Conservation (phyloP, 2,888 invertebrate species). For the Eubasilissa splendida region DNA sequence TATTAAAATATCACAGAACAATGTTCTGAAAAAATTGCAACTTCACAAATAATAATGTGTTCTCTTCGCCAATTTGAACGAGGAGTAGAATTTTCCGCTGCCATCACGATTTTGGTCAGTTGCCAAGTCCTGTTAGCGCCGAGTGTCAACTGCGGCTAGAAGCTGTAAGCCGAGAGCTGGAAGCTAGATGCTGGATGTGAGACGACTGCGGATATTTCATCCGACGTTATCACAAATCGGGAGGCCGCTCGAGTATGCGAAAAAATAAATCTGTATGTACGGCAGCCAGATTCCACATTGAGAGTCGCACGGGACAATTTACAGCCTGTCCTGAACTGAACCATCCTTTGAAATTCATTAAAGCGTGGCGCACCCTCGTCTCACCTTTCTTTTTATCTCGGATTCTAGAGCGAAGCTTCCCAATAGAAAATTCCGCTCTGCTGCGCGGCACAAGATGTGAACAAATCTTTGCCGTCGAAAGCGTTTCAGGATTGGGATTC, state of each 20-base stretch:
- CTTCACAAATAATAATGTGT: too few relatives aligned
- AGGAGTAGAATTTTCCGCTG: constrained; percentile 21
- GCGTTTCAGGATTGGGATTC: constrained; percentile 30
- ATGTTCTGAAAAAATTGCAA: too few relatives aligned
- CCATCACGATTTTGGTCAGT: constrained; percentile 38
- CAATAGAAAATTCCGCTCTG: constrained; percentile 53
- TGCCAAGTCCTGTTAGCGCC: constrained; percentile 41
- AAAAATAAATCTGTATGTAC: constrained; percentile 25
- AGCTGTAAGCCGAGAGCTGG: not conserved
- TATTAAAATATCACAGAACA: too few relatives aligned
- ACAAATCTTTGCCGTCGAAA: constrained; percentile 50
- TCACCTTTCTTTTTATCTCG: constrained; percentile 46
- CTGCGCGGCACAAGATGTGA: constrained; percentile 54
- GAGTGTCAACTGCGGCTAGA: constrained; percentile 25
- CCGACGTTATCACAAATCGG: constrained; percentile 15
- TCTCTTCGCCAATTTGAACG: not conserved
- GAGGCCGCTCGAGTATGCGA: constrained; percentile 7
- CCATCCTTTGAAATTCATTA: constrained; percentile 56
- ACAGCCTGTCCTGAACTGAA: constrained; percentile 46
- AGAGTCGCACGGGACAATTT: constrained; percentile 50
- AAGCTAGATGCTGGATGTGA: not conserved
- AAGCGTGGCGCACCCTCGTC: constrained; percentile 53
- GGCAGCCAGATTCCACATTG: constrained; percentile 34
- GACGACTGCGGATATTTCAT: not conserved
- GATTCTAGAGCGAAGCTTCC: constrained; percentile 47